phyloP scores from a whole-genome alignment of 2,797 vertebrate species.

The Chloroceryle inda region DNA sequence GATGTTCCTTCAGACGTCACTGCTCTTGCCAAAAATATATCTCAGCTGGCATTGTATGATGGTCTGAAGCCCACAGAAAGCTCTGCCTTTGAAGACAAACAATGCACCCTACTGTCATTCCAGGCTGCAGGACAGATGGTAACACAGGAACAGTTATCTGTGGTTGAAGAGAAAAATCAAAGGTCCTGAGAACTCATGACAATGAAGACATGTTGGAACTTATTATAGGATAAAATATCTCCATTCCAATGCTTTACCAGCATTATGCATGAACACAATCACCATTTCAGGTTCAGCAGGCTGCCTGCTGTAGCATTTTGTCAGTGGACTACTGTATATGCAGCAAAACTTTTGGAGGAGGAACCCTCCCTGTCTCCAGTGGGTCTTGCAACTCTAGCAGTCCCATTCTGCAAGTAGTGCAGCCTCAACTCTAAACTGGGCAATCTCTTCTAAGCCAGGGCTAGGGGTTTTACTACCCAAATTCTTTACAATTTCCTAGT shows the following conservation, averaged over 20 bases:
- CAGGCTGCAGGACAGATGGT: neutral
- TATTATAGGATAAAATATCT: neutral
- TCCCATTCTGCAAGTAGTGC: neutral
- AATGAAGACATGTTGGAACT: neutral
- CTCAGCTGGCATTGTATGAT: neutral
- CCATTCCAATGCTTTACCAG: neutral
- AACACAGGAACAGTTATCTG: neutral
- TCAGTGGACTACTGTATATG: fast-evolving
- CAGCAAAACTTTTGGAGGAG: neutral
- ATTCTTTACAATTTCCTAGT: neutral
- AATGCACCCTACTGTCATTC: neutral
- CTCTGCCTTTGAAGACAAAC: neutral
- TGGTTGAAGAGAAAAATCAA: neutral
- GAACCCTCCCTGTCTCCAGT: neutral
- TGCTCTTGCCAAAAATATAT: constrained; percentile 37
- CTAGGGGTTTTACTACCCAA: neutral
- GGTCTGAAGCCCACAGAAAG: neutral
- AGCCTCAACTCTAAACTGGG: neutral
- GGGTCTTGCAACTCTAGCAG: neutral
- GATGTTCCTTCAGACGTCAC: constrained; percentile 14
- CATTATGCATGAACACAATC: neutral
- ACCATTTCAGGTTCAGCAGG: neutral
- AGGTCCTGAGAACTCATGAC: neutral
- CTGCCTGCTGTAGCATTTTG: neutral
- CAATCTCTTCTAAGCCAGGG: neutral